Evolutionary conservation across 2,797 vertebrate species (phyloP).

Genomic region (Acridotheres tristis): DNA sequence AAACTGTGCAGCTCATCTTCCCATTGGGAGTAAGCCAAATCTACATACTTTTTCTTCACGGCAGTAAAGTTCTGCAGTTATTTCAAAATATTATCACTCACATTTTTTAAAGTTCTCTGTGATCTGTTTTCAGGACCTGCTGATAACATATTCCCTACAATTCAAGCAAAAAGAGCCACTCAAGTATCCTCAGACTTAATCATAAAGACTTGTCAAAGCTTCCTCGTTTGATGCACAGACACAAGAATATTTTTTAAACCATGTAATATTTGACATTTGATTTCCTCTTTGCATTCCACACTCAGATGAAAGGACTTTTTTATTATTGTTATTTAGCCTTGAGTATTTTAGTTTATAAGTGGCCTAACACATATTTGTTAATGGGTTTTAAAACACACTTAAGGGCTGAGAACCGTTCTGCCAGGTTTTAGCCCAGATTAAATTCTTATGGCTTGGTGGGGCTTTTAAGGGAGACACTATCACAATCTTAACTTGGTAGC

Average conservation of each 20-base stretch:
- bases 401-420: background rate
- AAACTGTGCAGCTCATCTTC: constrained; percentile 69
- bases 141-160: constrained; percentile 26
- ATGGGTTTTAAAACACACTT: constrained; percentile 35
- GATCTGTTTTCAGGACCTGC: constrained; percentile 23
- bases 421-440: constrained; percentile 29
- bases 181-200: constrained; percentile 39
- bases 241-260: constrained; percentile 36
- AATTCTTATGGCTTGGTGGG: constrained; percentile 34
- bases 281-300: constrained; percentile 37
- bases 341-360: constrained; percentile 42
- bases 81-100: constrained; percentile 71
- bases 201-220: constrained; percentile 31
- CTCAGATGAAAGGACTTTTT: constrained; percentile 51
- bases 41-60: constrained; percentile 72
- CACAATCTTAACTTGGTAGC: background rate
- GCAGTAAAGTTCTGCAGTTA: constrained; percentile 57
- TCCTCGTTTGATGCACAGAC: constrained; percentile 16
- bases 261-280: constrained; percentile 18
- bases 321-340: constrained; percentile 54
- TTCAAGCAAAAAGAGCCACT: constrained; percentile 6
- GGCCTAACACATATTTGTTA: constrained; percentile 6
- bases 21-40: constrained; percentile 69
- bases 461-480: background rate
- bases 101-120: constrained; percentile 53